These are phyloP conservation scores for Propithecus perrieri DNA, from an alignment of 2,797 vertebrate genomes.

Conservation along the genomic window DNA sequence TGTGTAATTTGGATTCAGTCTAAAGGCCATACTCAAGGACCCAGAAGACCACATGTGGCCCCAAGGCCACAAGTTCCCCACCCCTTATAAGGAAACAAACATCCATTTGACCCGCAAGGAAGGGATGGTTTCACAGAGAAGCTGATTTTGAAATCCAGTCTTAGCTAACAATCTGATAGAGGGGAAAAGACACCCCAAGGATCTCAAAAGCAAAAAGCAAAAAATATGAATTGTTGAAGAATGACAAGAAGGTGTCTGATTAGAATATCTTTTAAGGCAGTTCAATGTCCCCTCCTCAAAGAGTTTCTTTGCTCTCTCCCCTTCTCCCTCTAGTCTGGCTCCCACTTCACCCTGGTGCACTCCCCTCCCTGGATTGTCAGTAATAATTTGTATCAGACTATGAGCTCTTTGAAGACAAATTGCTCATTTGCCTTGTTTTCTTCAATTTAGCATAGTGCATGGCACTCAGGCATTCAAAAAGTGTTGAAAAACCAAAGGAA, in stretches of 20 bases:
- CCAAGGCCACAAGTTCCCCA: neutral
- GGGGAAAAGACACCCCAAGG: neutral
- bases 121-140: neutral
- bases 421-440: constrained; percentile 17
- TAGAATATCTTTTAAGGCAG: neutral
- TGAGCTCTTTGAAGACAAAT: constrained; percentile 29
- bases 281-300: neutral
- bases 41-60: neutral
- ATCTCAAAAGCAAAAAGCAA: constrained; percentile 40
- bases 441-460: neutral
- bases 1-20: neutral
- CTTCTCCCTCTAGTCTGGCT: neutral
- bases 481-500: neutral
- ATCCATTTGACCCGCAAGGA: neutral
- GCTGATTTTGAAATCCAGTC: constrained; percentile 38
- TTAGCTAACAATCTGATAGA: neutral
- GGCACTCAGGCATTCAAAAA: neutral
- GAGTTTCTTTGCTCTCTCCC: neutral
- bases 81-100: neutral
- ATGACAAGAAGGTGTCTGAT: neutral
- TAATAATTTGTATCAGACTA: neutral
- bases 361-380: neutral
- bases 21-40: neutral
- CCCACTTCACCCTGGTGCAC: neutral
- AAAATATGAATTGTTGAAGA: constrained; percentile 8